A percentile compares a stretch with the other conserved stretches of the same genome.
These are phyloP conservation scores for Corythornis leucogaster DNA, from an alignment of 2,797 vertebrate species.

Conservation along the genomic window DNA sequence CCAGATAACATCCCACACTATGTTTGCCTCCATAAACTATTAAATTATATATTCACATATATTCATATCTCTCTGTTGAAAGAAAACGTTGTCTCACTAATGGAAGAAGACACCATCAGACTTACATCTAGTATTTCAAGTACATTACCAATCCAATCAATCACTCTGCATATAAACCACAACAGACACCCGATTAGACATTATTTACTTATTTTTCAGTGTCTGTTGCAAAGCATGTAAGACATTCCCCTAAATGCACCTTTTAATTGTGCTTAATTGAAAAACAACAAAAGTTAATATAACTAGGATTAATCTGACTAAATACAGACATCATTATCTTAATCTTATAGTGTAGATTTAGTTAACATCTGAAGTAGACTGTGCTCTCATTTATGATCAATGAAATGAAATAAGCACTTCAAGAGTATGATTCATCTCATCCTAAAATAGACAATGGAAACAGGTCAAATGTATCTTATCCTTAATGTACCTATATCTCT, in stretches of 20 bases:
- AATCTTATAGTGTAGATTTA: neutral
- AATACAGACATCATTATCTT: neutral
- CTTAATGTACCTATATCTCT: neutral
- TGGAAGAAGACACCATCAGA: neutral
- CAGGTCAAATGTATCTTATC: neutral
- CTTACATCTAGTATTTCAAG: neutral
- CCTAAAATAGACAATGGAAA: neutral
- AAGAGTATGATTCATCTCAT: neutral
- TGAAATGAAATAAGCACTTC: conserved; percentile 20
- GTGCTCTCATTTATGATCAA: neutral
- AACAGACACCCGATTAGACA: neutral
- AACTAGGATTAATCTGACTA: neutral
- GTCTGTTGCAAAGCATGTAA: neutral
- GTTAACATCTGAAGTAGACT: neutral
- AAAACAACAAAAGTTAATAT: neutral
- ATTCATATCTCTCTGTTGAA: neutral
- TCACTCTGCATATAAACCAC: neutral
- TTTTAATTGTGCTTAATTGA: neutral
- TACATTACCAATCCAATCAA: neutral
- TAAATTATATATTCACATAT: neutral
- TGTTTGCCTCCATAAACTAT: conserved; percentile 54
- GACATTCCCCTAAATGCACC: neutral
- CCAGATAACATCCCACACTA: neutral
- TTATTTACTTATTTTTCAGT: neutral
- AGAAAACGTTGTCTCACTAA: neutral